These are phyloP conservation scores for Candidula unifasciata DNA, from an alignment of 2,888 invertebrate species.

Conservation along the genomic window DNA sequence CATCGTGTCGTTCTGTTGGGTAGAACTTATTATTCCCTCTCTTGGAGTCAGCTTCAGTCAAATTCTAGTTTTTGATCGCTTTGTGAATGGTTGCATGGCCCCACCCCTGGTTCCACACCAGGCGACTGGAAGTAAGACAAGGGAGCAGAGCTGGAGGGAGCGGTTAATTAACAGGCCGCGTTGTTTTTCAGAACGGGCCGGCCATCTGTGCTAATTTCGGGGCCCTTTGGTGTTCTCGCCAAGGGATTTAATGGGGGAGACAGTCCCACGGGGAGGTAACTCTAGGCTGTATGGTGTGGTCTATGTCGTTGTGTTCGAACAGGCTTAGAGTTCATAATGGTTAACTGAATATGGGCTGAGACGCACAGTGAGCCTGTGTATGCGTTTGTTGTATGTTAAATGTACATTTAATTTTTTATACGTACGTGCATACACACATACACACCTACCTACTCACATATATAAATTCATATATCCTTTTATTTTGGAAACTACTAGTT, in stretches of 20 bases:
- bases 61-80: background rate
- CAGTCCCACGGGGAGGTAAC: background rate
- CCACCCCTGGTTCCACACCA: conserved; percentile 4
- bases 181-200: conserved; percentile 30
- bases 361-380: too few species aligned
- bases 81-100: conserved; percentile 10
- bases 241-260: conserved; percentile 2
- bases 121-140: conserved; percentile 13
- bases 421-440: too few species aligned
- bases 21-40: background rate
- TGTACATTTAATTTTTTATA: too few species aligned
- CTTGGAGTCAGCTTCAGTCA: background rate
- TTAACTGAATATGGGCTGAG: background rate
- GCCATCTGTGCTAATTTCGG: conserved; percentile 40
- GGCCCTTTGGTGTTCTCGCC: conserved; percentile 10
- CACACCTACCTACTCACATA: too few species aligned
- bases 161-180: conserved; percentile 38
- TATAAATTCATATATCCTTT: too few species aligned
- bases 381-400: too few species aligned
- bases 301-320: background rate
- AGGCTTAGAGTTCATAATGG: background rate
- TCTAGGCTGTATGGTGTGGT: background rate
- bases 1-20: background rate
- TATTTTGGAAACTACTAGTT: too few species aligned
- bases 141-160: conserved; percentile 23